These are phyloP conservation scores for Hippoglossus hippoglossus DNA, from an alignment of 2,797 vertebrate species.

Conservation along the genomic window DNA sequence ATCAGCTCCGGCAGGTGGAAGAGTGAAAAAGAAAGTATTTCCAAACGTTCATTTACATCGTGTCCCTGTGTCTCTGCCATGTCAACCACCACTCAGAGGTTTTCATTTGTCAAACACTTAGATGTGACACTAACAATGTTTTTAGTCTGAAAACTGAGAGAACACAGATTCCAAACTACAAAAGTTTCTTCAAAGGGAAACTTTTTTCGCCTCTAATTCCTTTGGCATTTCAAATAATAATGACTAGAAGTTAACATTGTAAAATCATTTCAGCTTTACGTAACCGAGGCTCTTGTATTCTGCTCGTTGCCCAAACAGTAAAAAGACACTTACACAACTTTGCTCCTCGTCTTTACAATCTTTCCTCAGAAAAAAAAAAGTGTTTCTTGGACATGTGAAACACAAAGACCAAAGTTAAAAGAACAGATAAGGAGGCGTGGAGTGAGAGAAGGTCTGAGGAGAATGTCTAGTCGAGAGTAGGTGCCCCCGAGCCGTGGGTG, in stretches of 20 bases:
- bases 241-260: background rate
- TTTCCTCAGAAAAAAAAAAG: constrained; percentile 5
- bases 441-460: constrained; percentile 9
- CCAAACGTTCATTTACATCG: too few relatives aligned
- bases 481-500: constrained; percentile 32
- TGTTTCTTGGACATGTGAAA: constrained; percentile 45
- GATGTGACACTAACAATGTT: background rate
- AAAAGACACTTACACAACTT: background rate
- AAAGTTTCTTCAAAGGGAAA: too few relatives aligned
- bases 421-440: background rate
- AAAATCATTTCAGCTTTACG: constrained; percentile 1
- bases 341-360: too few relatives aligned
- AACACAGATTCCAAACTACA: background rate
- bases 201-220: background rate
- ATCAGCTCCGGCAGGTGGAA: too few relatives aligned
- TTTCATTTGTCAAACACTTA: background rate
- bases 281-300: background rate
- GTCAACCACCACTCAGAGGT: background rate
- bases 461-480: constrained; percentile 12
- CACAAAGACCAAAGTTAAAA: background rate
- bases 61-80: background rate
- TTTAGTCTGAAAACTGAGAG: background rate
- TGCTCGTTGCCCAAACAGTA: background rate
- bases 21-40: too few relatives aligned
- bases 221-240: background rate